A percentile compares a stretch with the other conserved stretches of the same genome.
These are phyloP conservation scores for Eristalis arbustorum DNA, from an alignment of 2,888 invertebrate genomes.

Conservation along the genomic window DNA sequence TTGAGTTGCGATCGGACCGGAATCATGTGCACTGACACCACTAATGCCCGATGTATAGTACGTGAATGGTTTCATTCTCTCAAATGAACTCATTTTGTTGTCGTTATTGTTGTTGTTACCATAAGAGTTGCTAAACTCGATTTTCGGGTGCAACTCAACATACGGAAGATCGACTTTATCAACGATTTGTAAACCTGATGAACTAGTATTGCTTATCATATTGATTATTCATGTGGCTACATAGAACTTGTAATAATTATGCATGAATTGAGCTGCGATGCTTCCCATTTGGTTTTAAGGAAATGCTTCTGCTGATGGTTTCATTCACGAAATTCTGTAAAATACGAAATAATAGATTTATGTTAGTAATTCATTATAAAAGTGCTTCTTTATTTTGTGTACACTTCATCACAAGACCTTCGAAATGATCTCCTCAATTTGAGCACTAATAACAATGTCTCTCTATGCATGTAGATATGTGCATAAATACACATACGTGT, in stretches of 20 bases:
- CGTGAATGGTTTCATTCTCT: constrained; percentile 34
- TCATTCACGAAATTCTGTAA: constrained; percentile 18
- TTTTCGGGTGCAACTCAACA: constrained; percentile 31
- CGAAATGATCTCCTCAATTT: background rate
- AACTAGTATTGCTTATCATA: constrained; percentile 57
- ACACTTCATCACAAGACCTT: background rate
- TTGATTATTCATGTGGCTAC: background rate
- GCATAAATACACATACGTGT: background rate
- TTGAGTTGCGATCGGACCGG: background rate
- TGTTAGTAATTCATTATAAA: background rate
- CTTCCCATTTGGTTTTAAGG: background rate
- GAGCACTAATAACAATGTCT: background rate
- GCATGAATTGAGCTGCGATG: background rate
- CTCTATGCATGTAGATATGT: background rate
- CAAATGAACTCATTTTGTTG: constrained; percentile 1
- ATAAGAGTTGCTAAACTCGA: constrained; percentile 4
- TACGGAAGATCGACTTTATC: constrained; percentile 22
- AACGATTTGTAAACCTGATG: constrained; percentile 30
- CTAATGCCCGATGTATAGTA: constrained; percentile 26
- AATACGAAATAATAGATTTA: background rate
- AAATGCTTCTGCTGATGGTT: background rate
- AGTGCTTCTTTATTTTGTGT: background rate
- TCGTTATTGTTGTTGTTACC: constrained; percentile 33
- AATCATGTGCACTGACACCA: background rate
- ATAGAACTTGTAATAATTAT: background rate